Percentiles rank a stretch among this genome's conserved stretches.
These are phyloP conservation scores for Drosophila tsacasi DNA, from an alignment of 1,140 invertebrate species.

Conservation along the genomic window DNA sequence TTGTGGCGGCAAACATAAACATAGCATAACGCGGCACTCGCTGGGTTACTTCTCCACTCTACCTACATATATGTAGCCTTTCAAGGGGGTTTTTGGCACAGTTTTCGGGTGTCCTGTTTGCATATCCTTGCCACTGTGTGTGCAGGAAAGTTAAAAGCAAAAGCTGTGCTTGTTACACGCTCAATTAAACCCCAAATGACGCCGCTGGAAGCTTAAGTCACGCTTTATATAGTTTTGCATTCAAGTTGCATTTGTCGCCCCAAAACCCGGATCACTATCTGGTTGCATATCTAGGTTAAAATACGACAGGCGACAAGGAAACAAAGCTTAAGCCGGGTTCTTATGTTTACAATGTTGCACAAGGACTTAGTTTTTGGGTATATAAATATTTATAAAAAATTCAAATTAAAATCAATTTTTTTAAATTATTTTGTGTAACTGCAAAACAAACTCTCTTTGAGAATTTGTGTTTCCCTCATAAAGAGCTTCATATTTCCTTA, in stretches of 20 bases:
- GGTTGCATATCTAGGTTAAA: not conserved
- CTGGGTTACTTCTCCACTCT: not conserved
- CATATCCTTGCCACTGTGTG: conserved; percentile 48
- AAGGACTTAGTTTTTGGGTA: not conserved
- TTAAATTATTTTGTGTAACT: not conserved
- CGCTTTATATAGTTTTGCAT: conserved; percentile 69
- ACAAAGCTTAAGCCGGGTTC: not conserved
- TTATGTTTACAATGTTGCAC: not conserved
- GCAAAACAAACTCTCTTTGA: not conserved
- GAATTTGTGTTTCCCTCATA: too few species aligned
- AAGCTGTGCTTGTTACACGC: conserved; percentile 75
- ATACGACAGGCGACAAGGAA: conserved; percentile 2
- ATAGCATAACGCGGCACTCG: conserved; percentile 31
- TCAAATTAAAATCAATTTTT: too few species aligned
- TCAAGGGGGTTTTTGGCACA: conserved; percentile 26
- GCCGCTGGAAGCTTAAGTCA: conserved; percentile 75
- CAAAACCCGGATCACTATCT: conserved; percentile 5
- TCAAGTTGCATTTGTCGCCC: conserved; percentile 41
- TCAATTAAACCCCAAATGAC: conserved; percentile 80
- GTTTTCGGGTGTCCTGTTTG: conserved; percentile 50
- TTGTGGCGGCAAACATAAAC: conserved; percentile 64
- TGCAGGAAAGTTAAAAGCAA: conserved; percentile 57
- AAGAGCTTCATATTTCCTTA: too few species aligned
- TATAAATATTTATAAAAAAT: not conserved
- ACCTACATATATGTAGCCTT: conserved; percentile 22